Base-by-base conservation (phyloP, 2,888 invertebrate species). In the Liopterus haemorrhoidalis region DNA sequence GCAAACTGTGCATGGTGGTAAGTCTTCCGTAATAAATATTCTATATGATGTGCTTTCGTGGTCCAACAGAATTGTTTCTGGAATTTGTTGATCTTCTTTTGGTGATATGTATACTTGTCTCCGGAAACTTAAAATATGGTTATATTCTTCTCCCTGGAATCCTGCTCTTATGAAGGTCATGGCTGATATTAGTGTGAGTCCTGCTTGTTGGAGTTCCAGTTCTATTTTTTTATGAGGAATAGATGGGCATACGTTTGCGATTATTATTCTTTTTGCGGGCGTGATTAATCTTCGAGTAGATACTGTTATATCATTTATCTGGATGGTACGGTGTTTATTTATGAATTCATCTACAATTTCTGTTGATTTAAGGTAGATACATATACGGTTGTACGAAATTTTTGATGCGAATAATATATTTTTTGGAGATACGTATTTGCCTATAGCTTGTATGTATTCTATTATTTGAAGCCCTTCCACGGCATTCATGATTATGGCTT, bases 81-180 rank as follows among this genome's bases (percentile, higher is more conserved):
- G 53, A 1, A 54, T 24, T 37, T 41, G 45, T 1, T 41, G 14
- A 24, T 37, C 24, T 14, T 37, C 24, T 4, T 44, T 14, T n/a
- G 48, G 42, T 3, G 53, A 50, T 1, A 54, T 36, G 20, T 49
- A 55, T 2, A 50, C 30, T 44, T 55, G 51, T 2, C 49, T 30
- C 3, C 52, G 32, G 21, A 54, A 55, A 16, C 54, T 54, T 5
- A 53, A 22, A 1, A 54, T 41, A 25, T 54, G 48, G 2, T 42
- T 2, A 14, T 44, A 53, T 3, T 38, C 46, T 0, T 40, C 35
- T 5, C 52, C 54, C 1, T 42, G 33, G 6, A 54, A 15, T 1
- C 53, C 50, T 0, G 53, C 52, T 30, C 46, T 22, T 2, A 54
- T n/a, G 15, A 45, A 52, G 2, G 48, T 28, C 5, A 55, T 51